Base-by-base conservation (phyloP, 2,888 invertebrate species). In the Anorthoa munda region DNA sequence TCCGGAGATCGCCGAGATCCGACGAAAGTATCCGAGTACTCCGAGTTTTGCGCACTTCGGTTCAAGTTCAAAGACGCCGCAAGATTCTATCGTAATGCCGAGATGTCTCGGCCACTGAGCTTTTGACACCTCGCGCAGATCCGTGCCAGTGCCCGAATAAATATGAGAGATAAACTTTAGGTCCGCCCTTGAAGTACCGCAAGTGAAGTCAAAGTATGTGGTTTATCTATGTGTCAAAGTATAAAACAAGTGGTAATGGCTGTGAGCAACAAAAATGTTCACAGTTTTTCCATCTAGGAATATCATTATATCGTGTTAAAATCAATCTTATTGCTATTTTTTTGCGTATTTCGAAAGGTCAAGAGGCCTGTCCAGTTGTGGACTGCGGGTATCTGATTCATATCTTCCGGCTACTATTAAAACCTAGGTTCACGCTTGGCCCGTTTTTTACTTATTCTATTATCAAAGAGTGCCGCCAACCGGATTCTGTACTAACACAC, bases 1-100 rank as follows among this genome's bases (percentile, higher is more conserved):
- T 90, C 85, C 72, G 74, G 72, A 89, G 92, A 92, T 92, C 86
- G 83, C 56, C 59, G 81, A 85, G 91, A 92, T 91, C 88, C 87
- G 83, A 83, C 87, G 87, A 90, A 90, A 89, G 87, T 88, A 85
- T 82, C 84, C 80, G 83, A 74, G 87, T 84, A 67, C 77, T 50
- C 67, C 45, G 45, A 51, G 77, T 77, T 74, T 89, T 84, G 86
- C 87, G 73, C 80, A 78, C 86, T 83, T 70, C 73, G 79, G 76
- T 72, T 74, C 82, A 70, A 77, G 86, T 85, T 91, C 89, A 90
- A 90, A 92, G 78, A 68, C 5, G 71, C 89, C 89, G 89, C 83
- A 76, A 71, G 89, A 89, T 90, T 50, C 61, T 88, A 90, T 90
- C 89, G 50, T 66, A 66, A 79, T 79, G 78, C 75, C 85, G 82